Base-by-base conservation (phyloP, 2,888 invertebrate genomes). In the Drosophila leonis region DNA sequence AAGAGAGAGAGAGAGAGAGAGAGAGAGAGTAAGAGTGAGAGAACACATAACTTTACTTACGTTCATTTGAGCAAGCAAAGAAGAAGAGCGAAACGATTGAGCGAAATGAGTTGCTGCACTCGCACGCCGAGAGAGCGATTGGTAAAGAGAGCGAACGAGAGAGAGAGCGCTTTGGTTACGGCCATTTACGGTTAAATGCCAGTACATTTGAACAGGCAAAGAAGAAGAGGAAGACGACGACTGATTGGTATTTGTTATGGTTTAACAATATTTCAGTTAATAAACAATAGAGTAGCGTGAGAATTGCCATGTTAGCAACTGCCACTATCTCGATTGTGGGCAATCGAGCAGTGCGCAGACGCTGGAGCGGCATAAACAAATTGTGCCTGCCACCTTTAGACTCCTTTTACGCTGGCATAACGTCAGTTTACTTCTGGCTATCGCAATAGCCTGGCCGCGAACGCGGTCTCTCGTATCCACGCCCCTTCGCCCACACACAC, bases 301-400 rank as follows among this genome's bases (percentile, higher is more conserved):
- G 29, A 15, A 1, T 39, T 9, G 35, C 20, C 27, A 29, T 46
- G 27, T 55, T 31, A 12, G 48, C 37, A 24, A 33, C 13, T 51
- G 48, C 48, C 46, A 29, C 37, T 69, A 66, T 54, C 49, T 64
- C 13, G 13, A 31, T 60, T 41, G 20, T 27, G 10, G 57, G n/a
- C 37, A 10, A 29, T 52, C 15, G 33, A n/a, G 13, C 29, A 63
- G 6, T 79, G 82, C 83, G 84, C 86, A 70, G 67, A 48, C 80
- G 75, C 78, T 72, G 55, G 82, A 88, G 83, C 77, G 75, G 83
- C 70, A 80, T 85, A 88, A 85, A 85, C 84, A 85, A 88, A 83
- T 85, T 85, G 85, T 18, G 49, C 49, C 83, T 76, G 75, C 75
- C 57, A 79, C 79, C 73, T 80, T 82, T 72, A 54, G 64, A 64